Base-by-base conservation (phyloP, 2,113 vertebrate species). In the Symphodus melops region DNA sequence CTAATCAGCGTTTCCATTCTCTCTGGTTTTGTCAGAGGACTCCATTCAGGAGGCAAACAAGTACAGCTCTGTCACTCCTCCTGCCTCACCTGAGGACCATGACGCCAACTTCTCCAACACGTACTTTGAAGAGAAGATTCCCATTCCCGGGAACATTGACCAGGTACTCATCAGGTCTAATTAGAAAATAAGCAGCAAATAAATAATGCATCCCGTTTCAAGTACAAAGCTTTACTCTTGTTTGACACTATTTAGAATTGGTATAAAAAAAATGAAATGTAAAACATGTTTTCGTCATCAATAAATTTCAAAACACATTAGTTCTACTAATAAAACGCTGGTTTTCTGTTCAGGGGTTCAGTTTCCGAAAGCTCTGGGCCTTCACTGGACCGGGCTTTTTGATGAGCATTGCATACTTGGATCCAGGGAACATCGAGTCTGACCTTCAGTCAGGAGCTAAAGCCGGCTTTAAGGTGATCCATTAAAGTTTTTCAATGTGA, bases 361-460 rank as follows among this genome's bases (percentile, higher is more conserved):
- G 97, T 82, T 97, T 99, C 76, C 95, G 97, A 39, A 99, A 99
- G 86, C 96, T 99, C n/a, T 99, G 98, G 98, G 98, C 98, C 2
- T 99, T 99, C 88, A 99, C 97, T 0, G 98, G 97, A 21, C 98
- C 98, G 0, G 98, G 98, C 0, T 99, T 99, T 81, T 94, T 99
- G 68, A 99, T 99, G 98, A 99, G 98, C 92, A 99, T 99, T 0
- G 97, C 98, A n/a, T 99, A 99, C 82, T 86, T 99, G 74, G 98
- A 99, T 82, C 98, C 98, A 0, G 98, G 97, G n/a, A 99, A 99
- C 93, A 99, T 99, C 0, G 98, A 99, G 85, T 99, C 98, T 0
- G 98, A 99, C 79, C 91, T 99, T 19, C 97, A 98, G 92, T 98
- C 97, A 2, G 98, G 98, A 72, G 97, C 98, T 6, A 90, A 95